These are phyloP conservation scores for Chelonus insularis DNA, from an alignment of 1,140 invertebrate genomes.

Conservation along the genomic window DNA sequence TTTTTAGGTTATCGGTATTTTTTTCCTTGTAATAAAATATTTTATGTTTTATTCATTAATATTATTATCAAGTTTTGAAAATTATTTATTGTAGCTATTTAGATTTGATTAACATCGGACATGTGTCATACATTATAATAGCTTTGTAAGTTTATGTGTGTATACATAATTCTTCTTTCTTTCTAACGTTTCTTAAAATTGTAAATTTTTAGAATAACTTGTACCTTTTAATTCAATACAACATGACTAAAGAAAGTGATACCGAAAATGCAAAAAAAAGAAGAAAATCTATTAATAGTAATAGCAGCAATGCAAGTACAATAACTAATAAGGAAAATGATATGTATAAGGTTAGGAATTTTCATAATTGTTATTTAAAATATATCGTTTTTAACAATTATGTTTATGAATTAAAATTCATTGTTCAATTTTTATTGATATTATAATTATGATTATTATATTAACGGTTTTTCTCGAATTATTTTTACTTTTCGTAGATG, in stretches of 20 bases:
- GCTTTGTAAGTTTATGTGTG: no score
- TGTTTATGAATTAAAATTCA: no score
- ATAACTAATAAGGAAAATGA: constrained; percentile 41
- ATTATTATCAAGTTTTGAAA: no score
- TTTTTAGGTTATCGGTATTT: constrained; percentile 9
- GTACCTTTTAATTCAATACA: no score
- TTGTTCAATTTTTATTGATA: neutral
- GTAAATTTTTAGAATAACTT: no score
- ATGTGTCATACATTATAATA: no score
- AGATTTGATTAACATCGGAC: no score
- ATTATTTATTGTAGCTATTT: no score
- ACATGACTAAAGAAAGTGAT: constrained; percentile 53
- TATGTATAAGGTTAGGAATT: constrained; percentile 51
- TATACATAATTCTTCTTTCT: no score
- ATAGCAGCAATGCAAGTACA: constrained; percentile 20
- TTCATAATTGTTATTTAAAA: neutral
- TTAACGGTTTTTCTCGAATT: neutral
- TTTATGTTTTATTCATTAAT: constrained; percentile 41
- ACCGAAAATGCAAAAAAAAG: constrained; percentile 43
- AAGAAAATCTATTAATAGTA: constrained; percentile 39
- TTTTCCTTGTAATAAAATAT: neutral
- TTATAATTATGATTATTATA: neutral
- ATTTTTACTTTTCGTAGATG: constrained; percentile 57
- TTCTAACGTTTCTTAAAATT: neutral
- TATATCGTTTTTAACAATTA: neutral